phyloP scores from a whole-genome alignment of 2,113 vertebrate species.

The Laterallus jamaicensis region DNA sequence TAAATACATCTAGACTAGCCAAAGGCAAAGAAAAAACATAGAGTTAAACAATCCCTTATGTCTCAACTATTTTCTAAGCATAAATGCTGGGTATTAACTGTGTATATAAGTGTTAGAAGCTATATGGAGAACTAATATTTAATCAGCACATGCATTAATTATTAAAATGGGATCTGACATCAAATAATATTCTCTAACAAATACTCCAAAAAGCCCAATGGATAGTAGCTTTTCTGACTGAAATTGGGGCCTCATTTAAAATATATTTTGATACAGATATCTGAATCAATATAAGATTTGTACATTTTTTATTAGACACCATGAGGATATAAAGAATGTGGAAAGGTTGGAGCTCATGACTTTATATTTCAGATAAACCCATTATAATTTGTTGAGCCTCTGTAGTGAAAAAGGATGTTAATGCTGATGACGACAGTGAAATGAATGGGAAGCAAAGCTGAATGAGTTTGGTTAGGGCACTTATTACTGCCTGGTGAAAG shows the following conservation, averaged over 20 bases:
- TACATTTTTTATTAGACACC: not conserved
- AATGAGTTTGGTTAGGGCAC: conserved; percentile 5
- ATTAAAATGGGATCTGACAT: conserved; percentile 11
- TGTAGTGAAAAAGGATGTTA: not conserved
- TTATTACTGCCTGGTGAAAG: conserved; percentile 26
- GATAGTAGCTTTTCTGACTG: not conserved
- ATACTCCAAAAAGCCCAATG: not conserved
- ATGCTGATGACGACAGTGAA: not conserved
- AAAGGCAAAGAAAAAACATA: conserved; percentile 14
- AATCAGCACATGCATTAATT: conserved; percentile 16
- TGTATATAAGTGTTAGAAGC: conserved; percentile 3
- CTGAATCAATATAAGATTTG: not conserved
- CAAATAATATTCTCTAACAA: not conserved
- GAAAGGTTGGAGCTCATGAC: not conserved
- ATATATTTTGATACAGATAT: not conserved
- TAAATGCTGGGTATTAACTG: conserved; percentile 35
- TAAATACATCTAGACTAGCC: conserved; percentile 47
- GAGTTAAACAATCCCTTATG: conserved; percentile 14
- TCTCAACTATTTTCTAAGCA: conserved; percentile 7
- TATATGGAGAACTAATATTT: not conserved
- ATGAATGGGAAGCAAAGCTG: not conserved
- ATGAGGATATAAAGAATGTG: not conserved
- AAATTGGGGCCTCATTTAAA: not conserved
- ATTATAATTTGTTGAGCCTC: not conserved
- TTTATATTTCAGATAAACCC: not conserved